Percentiles rank a stretch among this genome's conserved stretches.
Conservation (phyloP, 2,888 invertebrate species). For the Octonoba sinensis region DNA sequence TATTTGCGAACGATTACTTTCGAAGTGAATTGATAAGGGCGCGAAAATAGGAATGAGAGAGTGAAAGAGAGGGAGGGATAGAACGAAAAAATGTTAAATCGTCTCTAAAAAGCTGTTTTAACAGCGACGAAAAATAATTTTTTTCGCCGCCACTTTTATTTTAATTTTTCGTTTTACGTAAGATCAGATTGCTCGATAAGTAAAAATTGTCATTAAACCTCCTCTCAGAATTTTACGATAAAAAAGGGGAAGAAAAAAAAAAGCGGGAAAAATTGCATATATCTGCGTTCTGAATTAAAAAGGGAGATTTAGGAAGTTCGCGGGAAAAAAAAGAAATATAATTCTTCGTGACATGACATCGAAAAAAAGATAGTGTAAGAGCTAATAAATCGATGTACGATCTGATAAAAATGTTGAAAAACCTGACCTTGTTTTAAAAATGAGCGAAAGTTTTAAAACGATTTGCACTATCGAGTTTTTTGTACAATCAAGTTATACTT, state of each 20-base stretch:
- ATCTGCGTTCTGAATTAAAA: too few species aligned
- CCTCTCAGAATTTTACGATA: neutral
- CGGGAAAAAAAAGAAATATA: too few species aligned
- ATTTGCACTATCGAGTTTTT: too few species aligned
- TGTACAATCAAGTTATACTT: too few species aligned
- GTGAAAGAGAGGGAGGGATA: neutral
- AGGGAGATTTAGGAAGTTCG: too few species aligned
- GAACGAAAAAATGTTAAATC: too few species aligned
- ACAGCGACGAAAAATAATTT: neutral
- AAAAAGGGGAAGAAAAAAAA: too few species aligned
- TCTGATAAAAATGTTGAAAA: constrained; percentile 29
- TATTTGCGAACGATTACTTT: neutral
- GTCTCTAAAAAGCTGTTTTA: neutral
- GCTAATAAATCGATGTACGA: constrained; percentile 49
- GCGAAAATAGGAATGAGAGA: constrained; percentile 4
- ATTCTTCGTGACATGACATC: too few species aligned
- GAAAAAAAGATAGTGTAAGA: constrained; percentile 18
- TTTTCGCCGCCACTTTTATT: too few species aligned
- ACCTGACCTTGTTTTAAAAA: constrained; percentile 29
- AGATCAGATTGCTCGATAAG: constrained; percentile 27
- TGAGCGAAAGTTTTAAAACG: too few species aligned
- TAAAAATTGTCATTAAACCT: constrained; percentile 50
- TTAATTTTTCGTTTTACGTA: constrained; percentile 17
- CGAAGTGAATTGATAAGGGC: neutral
- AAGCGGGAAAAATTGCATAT: too few species aligned